Conservation (phyloP, 2,113 vertebrate species). For the Nettapus auritus region DNA sequence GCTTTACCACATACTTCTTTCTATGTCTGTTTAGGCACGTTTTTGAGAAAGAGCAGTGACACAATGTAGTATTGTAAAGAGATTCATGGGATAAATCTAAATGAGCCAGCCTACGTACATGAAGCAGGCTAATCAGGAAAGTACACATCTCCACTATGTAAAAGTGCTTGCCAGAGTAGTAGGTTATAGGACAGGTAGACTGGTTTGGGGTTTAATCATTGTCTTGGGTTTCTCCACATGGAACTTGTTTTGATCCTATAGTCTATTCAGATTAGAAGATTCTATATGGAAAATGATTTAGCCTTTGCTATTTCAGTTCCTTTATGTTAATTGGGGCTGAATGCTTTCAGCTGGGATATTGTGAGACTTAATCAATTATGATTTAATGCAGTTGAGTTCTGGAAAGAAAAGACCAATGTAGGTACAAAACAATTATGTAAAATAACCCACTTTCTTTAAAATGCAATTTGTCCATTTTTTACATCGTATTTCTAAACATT, state of each 20-base stretch:
- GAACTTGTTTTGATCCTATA: neutral
- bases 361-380: neutral
- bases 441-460: neutral
- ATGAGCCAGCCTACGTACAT: neutral
- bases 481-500: neutral
- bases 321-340: neutral
- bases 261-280: neutral
- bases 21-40: accelerated
- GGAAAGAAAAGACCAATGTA: neutral
- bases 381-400: neutral
- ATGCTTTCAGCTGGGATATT: neutral
- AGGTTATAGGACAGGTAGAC: neutral
- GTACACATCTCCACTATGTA: neutral
- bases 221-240: neutral
- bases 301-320: neutral
- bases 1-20: neutral
- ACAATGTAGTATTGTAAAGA: neutral
- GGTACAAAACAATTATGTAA: neutral
- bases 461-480: neutral
- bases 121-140: neutral
- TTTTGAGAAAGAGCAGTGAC: neutral
- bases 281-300: neutral
- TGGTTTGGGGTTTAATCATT: neutral
- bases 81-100: neutral
- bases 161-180: neutral